Base-by-base conservation (phyloP, 64 coral and sea anemone species). In the Cladopsammia gracilis region DNA sequence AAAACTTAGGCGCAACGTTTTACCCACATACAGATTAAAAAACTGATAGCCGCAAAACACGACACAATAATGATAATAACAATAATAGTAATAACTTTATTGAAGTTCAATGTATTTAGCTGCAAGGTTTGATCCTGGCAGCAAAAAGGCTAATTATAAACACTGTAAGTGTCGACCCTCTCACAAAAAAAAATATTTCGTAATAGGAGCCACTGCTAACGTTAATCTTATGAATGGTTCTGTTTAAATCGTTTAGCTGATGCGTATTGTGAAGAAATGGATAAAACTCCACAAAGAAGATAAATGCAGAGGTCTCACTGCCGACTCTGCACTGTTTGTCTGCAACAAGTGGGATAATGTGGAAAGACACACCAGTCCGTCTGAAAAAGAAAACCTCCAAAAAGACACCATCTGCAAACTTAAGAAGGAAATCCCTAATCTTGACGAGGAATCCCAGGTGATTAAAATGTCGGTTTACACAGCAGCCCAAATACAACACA, bases 291-390 rank as follows among this genome's bases (percentile, higher is more conserved):
- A 75, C 72, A 19, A 48, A 48, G 72, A 16, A 48, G 44, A 50
- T 7, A 16, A 48, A 16, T 5, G 43, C 6, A 7, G 45, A 5
- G 44, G 72, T 7, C 44, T 75, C 72, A 48, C 72, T 75, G 12
- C 72, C 4, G 45, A 75, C 3, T 75, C 72, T 75, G 72, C 72
- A 47, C 6, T 74, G 42, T 74, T 74, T 48, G 71, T 74, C 11
- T 74, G 71, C 45, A 74, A 74, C 25, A 74, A 74, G 71, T 74
- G 71, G 71, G 71, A 74, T 15, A 42, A 74, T 4, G 44, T 74
- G 43, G 42, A 74, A 74, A 48, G 14, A 13, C 43, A 49, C 3
- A 15, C 44, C 43, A 48, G 46, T 19, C 43, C 4, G 46, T 47
- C 13, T 10, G 11, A 46, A 3, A 15, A 14, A 0, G 15, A 74